Base-by-base conservation (phyloP, 92 coral and sea anemone species). In the Diadumene lineata region DNA sequence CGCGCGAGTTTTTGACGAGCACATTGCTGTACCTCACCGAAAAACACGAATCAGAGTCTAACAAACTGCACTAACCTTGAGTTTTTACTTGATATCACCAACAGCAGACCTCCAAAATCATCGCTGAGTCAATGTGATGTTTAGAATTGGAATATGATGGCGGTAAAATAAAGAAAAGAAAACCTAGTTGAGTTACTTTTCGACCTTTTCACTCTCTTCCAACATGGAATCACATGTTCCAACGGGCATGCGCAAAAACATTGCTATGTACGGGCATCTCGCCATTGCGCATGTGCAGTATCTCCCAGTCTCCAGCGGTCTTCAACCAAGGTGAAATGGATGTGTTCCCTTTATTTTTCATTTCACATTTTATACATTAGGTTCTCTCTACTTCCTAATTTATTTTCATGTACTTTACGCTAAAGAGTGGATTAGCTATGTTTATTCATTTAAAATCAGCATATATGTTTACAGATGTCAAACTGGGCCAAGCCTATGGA, bases 141-240 rank as follows among this genome's bases (percentile, higher is more conserved):
- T 67, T 74, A 29, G 25, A 24, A 50, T 61, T 28, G 48, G 43
- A 19, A 34, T 74, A 30, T 61, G 24, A 16, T 38, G 77, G 77
- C 43, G 34, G 66, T 26, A 72, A 70, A 72, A 56, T 33, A 31
- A 56, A 57, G n/a, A 32, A 3, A 56, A 72, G 48, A 38, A 72
- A 55, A 33, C 11, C 73, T 68, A 22, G 22, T 31, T 56, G 56
- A 72, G 33, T n/a, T 56, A 53, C 29, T 21, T 70, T 31, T 50
- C 48, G 30, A 1, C 56, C 77, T 56, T 72, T 57, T 57, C 77
- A 60, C 77, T 72, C 75, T 51, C 51, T 57, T 56, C 77, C 77
- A 72, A 72, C 77, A 56, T 56, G 77, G 77, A 72, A 56, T 72
- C 77, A 72, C 77, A 72, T 72, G 77, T 16, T 34, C 63, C 34